Percentiles rank a stretch among this genome's conserved stretches.
phyloP scores from a whole-genome alignment of 2,113 vertebrate species.

The Deroptyus accipitrinus region DNA sequence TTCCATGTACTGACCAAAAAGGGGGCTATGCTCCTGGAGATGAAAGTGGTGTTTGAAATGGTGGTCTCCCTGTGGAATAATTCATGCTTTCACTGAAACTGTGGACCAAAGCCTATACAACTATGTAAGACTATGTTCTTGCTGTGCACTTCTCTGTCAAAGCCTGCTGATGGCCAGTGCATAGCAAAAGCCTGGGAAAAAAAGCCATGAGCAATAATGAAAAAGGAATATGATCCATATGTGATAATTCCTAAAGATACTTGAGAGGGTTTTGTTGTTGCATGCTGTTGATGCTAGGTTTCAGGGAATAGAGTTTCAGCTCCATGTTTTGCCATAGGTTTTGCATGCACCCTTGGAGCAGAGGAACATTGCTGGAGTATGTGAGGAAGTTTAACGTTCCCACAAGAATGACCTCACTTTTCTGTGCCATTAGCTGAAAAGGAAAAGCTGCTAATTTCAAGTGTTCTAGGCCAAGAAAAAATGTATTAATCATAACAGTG shows the following conservation, averaged over 20 bases:
- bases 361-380: not conserved
- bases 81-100: not conserved
- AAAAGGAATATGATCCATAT: not conserved
- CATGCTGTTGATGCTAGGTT: not conserved
- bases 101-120: not conserved
- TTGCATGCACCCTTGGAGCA: not conserved
- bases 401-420: not conserved
- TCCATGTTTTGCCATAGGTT: not conserved
- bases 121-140: not conserved
- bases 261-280: not conserved
- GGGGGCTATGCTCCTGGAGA: not conserved
- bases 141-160: not conserved
- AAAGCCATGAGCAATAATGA: not conserved
- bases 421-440: not conserved
- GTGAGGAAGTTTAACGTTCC: not conserved
- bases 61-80: not conserved
- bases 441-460: not conserved
- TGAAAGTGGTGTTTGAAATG: not conserved
- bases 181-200: not conserved
- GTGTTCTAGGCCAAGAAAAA: not conserved
- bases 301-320: not conserved
- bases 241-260: not conserved
- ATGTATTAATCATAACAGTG: not conserved
- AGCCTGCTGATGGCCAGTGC: not conserved
- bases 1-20: not conserved